Conservation (phyloP, 2,797 vertebrate species). For the Huso huso region DNA sequence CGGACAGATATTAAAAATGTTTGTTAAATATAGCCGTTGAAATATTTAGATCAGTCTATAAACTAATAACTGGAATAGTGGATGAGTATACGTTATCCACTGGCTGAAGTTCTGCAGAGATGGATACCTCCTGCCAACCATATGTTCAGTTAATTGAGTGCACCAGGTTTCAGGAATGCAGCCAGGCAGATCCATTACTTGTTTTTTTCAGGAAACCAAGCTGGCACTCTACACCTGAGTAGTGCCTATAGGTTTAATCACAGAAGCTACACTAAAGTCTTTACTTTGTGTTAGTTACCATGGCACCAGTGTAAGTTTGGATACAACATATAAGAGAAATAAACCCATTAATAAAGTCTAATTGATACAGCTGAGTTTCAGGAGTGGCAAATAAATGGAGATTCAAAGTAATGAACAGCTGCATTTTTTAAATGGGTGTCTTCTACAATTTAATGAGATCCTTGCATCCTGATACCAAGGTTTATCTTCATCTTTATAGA, state of each 20-base stretch:
- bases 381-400: neutral
- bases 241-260: neutral
- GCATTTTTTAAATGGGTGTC: neutral
- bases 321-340: neutral
- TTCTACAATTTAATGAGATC: neutral
- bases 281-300: neutral
- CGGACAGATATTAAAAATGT: neutral
- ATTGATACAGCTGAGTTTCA: neutral
- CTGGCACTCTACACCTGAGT: neutral
- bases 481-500: neutral
- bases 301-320: neutral
- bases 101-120: constrained; percentile 31
- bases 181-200: constrained; percentile 37
- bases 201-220: neutral
- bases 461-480: neutral
- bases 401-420: neutral
- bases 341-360: neutral
- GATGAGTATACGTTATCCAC: neutral
- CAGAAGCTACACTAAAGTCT: neutral
- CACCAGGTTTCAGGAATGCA: constrained; percentile 47
- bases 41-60: neutral
- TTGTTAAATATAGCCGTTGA: constrained; percentile 1
- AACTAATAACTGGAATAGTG: neutral
- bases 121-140: constrained; percentile 40
- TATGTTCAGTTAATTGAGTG: constrained; percentile 56